phyloP scores from a whole-genome alignment of 2,888 invertebrate genomes.

The Willowsia nigromaculata region DNA sequence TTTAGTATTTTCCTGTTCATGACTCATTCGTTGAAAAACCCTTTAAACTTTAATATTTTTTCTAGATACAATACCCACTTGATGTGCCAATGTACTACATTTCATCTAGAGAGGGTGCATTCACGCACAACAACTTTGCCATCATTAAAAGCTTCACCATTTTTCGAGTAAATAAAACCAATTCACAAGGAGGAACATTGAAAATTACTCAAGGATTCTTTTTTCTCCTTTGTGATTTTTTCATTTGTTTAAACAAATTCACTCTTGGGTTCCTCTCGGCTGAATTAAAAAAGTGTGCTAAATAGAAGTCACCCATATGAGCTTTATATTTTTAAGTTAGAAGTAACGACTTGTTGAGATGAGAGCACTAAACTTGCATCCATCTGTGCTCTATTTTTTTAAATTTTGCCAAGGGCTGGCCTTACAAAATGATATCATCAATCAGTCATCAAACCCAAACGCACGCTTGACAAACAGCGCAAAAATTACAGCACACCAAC shows the following conservation, averaged over 20 bases:
- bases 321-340: not conserved
- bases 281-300: not conserved
- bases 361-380: not conserved
- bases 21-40: conserved; percentile 50
- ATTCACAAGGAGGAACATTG: conserved; percentile 35
- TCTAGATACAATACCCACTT: not conserved
- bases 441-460: not conserved
- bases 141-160: not conserved
- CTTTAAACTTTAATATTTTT: not conserved
- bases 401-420: conserved; percentile 21
- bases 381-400: not conserved
- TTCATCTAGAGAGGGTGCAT: not conserved
- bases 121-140: not conserved
- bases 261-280: conserved; percentile 23
- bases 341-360: not conserved
- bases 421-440: conserved; percentile 35
- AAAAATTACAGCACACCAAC: conserved; percentile 42
- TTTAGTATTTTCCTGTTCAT: too few species aligned
- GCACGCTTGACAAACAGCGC: not conserved
- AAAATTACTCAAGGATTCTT: conserved; percentile 51
- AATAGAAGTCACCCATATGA: not conserved
- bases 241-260: conserved; percentile 50
- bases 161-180: conserved; percentile 37
- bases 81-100: not conserved
- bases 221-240: conserved; percentile 2